Percentiles rank a stretch among this genome's conserved stretches.
These are phyloP conservation scores for Phoenicopterus ruber DNA, from an alignment of 2,113 vertebrate species.

Conservation along the genomic window DNA sequence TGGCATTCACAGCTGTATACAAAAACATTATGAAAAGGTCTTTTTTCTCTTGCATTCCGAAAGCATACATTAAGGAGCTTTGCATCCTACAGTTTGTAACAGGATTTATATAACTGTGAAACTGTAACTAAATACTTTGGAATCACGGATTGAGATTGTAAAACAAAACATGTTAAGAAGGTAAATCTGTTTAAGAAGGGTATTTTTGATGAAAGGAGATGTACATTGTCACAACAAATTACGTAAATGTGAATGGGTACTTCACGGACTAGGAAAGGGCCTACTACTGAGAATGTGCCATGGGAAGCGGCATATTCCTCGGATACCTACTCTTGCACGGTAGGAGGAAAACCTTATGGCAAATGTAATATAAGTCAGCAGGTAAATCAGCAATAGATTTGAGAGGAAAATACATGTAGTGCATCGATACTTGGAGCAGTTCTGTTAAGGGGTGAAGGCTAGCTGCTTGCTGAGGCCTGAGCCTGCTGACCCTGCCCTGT, in stretches of 20 bases:
- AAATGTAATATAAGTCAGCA: background rate
- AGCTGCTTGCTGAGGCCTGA: background rate
- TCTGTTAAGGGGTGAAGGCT: background rate
- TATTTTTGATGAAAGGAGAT: background rate
- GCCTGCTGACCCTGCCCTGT: background rate
- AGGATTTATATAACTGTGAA: background rate
- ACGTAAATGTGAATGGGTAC: background rate
- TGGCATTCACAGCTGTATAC: background rate
- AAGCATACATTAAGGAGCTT: background rate
- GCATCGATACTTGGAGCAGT: background rate
- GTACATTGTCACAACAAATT: background rate
- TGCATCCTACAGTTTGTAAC: background rate
- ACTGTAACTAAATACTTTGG: background rate
- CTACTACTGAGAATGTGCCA: background rate
- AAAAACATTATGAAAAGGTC: background rate
- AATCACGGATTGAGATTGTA: background rate
- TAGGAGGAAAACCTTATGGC: background rate
- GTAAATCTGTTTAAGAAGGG: background rate
- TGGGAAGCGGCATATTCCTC: background rate
- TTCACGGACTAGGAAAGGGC: background rate
- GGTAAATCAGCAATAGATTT: background rate
- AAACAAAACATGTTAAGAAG: background rate
- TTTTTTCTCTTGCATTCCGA: conserved; percentile 6
- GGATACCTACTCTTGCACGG: background rate
- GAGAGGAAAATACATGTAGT: background rate